Percentiles rank a stretch among this genome's conserved stretches.
These are phyloP conservation scores for Siniperca scherzeri DNA, from an alignment of 2,797 vertebrate species.

Conservation along the genomic window DNA sequence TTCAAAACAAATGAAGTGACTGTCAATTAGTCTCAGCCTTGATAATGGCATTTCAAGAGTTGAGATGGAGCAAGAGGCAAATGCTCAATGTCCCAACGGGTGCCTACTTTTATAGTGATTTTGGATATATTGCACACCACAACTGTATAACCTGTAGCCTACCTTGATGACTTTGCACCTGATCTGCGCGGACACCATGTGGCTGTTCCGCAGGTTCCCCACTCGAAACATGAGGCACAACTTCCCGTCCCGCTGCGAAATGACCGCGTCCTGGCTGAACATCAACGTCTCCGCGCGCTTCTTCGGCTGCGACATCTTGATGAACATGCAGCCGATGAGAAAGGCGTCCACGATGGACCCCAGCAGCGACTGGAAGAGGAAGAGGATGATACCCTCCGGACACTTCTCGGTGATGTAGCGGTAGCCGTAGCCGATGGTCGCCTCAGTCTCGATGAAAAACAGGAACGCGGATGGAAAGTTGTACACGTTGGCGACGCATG, in stretches of 20 bases:
- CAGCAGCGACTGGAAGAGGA: conserved; percentile 93
- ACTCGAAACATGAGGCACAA: conserved; percentile 95
- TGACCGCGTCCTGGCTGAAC: conserved; percentile 92
- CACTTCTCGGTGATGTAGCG: conserved; percentile 95
- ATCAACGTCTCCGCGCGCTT: conserved; percentile 94
- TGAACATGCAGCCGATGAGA: conserved; percentile 96
- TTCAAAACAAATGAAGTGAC: conserved; percentile 45
- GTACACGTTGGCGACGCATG: conserved; percentile 94
- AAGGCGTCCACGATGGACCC: conserved; percentile 94
- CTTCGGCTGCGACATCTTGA: conserved; percentile 97
- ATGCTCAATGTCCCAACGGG: conserved; percentile 31
- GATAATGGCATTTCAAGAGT: conserved; percentile 18
- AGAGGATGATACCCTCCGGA: conserved; percentile 92
- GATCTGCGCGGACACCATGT: conserved; percentile 96
- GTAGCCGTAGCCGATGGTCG: conserved; percentile 93
- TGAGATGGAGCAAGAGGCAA: neutral
- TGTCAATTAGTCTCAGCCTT: conserved; percentile 25
- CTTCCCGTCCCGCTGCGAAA: conserved; percentile 92
- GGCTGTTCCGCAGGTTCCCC: conserved; percentile 94
- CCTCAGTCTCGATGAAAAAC: conserved; percentile 94
- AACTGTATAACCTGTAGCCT: conserved; percentile 31
- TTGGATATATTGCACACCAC: neutral
- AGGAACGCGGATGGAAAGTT: conserved; percentile 95
- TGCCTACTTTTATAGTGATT: neutral
- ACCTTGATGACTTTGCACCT: conserved; percentile 96